A percentile compares a stretch with the other conserved stretches of the same genome.
These are phyloP conservation scores for Tokudaia muenninki DNA, from an alignment of 2,797 vertebrate species.

Conservation along the genomic window DNA sequence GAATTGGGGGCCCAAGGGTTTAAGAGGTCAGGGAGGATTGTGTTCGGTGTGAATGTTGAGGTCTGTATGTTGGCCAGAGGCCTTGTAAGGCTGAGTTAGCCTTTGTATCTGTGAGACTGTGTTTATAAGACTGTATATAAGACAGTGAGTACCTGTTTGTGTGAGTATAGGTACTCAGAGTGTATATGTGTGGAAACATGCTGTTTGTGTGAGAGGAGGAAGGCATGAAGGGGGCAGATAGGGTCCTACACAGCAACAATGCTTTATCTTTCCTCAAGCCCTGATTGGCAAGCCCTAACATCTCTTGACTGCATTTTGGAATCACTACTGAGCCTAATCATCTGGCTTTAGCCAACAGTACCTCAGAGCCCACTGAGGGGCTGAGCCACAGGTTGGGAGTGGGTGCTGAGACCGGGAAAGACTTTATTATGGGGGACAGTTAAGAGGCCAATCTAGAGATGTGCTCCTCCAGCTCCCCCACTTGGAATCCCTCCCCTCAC, in stretches of 20 bases:
- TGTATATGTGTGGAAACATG: background rate
- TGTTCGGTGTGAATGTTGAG: background rate
- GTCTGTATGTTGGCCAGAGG: background rate
- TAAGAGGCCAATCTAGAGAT: background rate
- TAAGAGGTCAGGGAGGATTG: background rate
- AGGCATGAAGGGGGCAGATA: background rate
- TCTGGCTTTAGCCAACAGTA: constrained; percentile 52
- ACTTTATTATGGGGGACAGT: background rate
- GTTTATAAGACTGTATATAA: background rate
- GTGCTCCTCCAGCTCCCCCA: background rate
- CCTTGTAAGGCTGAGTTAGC: background rate
- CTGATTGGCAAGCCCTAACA: background rate
- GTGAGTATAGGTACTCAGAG: background rate
- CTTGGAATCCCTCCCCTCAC: background rate
- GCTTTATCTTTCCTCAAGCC: background rate
- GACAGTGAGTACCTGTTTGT: background rate
- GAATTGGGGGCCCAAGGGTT: background rate
- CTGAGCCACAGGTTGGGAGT: background rate
- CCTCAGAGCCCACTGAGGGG: background rate
- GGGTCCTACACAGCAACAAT: background rate
- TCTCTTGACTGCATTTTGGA: background rate
- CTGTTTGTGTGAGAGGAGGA: background rate
- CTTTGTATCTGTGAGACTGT: background rate
- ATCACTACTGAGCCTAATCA: background rate
- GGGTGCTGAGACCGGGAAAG: background rate